phyloP scores from a whole-genome alignment of 2,888 invertebrate genomes.

The Papilio demoleus region DNA sequence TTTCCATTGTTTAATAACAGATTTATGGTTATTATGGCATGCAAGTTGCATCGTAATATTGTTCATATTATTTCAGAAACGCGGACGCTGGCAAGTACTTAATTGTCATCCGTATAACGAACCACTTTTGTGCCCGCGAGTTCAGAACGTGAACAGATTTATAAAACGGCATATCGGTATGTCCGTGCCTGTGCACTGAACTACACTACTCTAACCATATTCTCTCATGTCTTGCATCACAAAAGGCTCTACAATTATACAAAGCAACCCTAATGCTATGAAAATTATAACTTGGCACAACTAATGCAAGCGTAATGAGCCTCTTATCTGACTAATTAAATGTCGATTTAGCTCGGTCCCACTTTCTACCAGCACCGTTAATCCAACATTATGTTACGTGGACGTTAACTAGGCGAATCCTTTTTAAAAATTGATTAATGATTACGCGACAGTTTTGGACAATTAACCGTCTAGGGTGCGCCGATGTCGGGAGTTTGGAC shows the following conservation, averaged over 20 bases:
- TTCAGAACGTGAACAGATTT: too few species aligned
- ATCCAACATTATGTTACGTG: conserved; percentile 52
- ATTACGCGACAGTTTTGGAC: conserved; percentile 42
- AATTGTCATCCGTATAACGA: too few species aligned
- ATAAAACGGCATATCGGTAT: too few species aligned
- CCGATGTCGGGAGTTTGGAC: conserved; percentile 19
- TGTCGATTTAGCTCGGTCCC: conserved; percentile 73
- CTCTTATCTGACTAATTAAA: conserved; percentile 82
- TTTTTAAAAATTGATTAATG: conserved; percentile 66
- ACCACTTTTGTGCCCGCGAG: too few species aligned
- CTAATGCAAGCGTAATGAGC: conserved; percentile 77
- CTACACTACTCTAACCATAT: too few species aligned
- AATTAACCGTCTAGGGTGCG: conserved; percentile 52
- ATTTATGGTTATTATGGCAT: too few species aligned
- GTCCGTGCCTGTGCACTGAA: too few species aligned
- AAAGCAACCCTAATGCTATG: conserved; percentile 49
- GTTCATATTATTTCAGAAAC: too few species aligned
- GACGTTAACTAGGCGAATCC: conserved; percentile 67
- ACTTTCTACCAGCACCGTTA: conserved; percentile 68
- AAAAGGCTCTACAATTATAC: conserved; percentile 15
- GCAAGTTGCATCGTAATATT: too few species aligned
- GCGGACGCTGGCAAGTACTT: too few species aligned
- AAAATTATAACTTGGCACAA: conserved; percentile 71
- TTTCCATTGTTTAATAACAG: too few species aligned
- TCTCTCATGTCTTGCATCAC: neutral